Base-by-base conservation (phyloP, 2,797 vertebrate genomes). In the Pitangus sulphuratus region DNA sequence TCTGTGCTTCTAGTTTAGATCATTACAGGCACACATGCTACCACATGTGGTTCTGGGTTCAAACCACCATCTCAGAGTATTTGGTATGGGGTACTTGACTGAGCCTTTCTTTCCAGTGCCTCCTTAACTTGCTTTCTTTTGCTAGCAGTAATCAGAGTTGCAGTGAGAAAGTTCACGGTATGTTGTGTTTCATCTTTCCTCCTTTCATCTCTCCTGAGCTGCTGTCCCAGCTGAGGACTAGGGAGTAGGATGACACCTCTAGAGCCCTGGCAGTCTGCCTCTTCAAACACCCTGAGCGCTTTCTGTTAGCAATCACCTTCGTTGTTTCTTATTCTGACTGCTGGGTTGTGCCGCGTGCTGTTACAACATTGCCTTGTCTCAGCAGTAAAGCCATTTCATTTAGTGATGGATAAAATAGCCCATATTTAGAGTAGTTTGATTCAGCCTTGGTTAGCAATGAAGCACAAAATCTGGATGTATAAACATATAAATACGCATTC, bases 191-290 rank as follows among this genome's bases (percentile, higher is more conserved):
- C 57, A 40, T 86, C 83, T 58, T 71, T 25, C 21, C 35, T 93
- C 25, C 62, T 86, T 94, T 91, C 48, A 82, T 87, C 83, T 77
- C 54, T 71, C 57, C 62, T 37, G 65, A 93, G 84, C 80, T 48
- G 77, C 75, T 91, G 72, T 88, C 91, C 69, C 80, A 91, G 80
- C 17, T 86, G 95, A 90, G 83, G 76, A 61, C 47, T 21, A 57
- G 72, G 84, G 84, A 85, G 79, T 30, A 85, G 89, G 95, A 96
- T 90, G 95, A 93, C 89, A 93, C 87, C 83, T 47, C 2, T 65
- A 51, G 47, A 93, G 65, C 1, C 28, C 91, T 94, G 96, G 93
- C 91, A 96, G 31, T 30, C 35, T 89, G 94, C 94, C 95, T 96
- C 83, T 91, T 88, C 80, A 90, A 93, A 95, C 74, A 94, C 7